phyloP scores from a whole-genome alignment of 1,140 invertebrate species.

The Lordiphosa collinella region DNA sequence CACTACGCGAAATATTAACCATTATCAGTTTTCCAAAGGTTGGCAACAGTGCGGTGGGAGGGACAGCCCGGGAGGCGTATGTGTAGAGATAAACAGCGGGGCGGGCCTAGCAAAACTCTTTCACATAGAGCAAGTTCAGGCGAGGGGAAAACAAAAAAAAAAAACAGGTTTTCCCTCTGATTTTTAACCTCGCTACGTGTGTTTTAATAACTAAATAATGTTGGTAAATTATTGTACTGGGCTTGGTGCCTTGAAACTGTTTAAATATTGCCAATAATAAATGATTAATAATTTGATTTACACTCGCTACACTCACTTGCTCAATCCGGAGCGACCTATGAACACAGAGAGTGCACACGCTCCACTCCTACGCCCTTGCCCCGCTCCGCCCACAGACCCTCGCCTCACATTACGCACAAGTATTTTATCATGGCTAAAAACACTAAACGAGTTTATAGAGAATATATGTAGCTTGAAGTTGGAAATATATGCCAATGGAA shows the following conservation, averaged over 20 bases:
- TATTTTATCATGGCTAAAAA: too few relatives aligned
- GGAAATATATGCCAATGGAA: too few relatives aligned
- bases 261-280: conserved; percentile 31
- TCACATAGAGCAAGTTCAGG: not conserved
- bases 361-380: conserved; percentile 15
- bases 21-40: conserved; percentile 28
- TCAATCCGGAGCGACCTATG: too few relatives aligned
- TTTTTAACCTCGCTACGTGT: conserved; percentile 59
- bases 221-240: conserved; percentile 26
- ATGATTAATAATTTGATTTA: conserved; percentile 19
- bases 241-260: conserved; percentile 21
- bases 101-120: not conserved
- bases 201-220: conserved; percentile 46
- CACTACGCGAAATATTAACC: conserved; percentile 24
- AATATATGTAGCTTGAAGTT: too few relatives aligned
- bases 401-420: too few relatives aligned
- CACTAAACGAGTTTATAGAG: too few relatives aligned
- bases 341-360: too few relatives aligned
- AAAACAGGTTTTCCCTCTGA: conserved; percentile 46
- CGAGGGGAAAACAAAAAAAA: conserved; percentile 8
- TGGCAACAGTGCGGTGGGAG: not conserved
- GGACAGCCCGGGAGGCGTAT: not conserved
- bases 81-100: conserved; percentile 27
- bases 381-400: too few relatives aligned
- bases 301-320: too few relatives aligned